A percentile compares a stretch with the other conserved stretches of the same genome.
Evolutionary conservation across 1,140 invertebrate species (phyloP).

Genomic region (Brachionus plicatilis): DNA sequence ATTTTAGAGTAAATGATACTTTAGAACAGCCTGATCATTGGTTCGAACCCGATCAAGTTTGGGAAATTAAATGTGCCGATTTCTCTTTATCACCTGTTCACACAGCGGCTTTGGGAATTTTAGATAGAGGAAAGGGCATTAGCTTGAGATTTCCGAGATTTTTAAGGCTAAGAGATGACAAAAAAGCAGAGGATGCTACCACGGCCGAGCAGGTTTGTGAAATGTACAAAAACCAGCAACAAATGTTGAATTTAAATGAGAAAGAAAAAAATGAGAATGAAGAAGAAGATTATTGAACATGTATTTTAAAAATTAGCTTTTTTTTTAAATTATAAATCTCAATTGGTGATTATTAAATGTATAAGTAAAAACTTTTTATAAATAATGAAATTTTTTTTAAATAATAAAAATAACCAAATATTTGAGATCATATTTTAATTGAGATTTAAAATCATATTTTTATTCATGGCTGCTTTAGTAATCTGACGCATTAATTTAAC

Average conservation of each 20-base stretch:
- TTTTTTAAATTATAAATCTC: neutral
- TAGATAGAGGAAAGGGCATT: constrained; percentile 84
- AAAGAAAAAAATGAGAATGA: neutral
- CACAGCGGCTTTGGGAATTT: constrained; percentile 77
- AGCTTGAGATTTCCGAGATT: constrained; percentile 93
- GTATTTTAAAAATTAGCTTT: neutral
- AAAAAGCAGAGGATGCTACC: constrained; percentile 84
- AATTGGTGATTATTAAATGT: neutral
- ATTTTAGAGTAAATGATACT: constrained; percentile 72
- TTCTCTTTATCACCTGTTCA: constrained; percentile 91
- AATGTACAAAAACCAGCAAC: constrained; percentile 39
- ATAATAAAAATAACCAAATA: no score
- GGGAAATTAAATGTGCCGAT: constrained; percentile 98
- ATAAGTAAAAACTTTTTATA: no score
- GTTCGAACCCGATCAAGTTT: constrained; percentile 86
- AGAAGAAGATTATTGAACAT: constrained; percentile 2
- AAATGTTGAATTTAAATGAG: constrained; percentile 34
- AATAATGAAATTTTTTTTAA: no score
- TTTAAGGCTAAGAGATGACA: constrained; percentile 84
- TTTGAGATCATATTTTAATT: no score
- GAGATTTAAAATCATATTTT: no score
- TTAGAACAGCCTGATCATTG: constrained; percentile 76
- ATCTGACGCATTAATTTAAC: no score
- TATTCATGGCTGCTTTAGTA: no score
- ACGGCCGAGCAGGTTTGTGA: constrained; percentile 70